These are phyloP conservation scores for Clarias platycephalus DNA, from an alignment of 2,797 vertebrate genomes.

Conservation along the genomic window DNA sequence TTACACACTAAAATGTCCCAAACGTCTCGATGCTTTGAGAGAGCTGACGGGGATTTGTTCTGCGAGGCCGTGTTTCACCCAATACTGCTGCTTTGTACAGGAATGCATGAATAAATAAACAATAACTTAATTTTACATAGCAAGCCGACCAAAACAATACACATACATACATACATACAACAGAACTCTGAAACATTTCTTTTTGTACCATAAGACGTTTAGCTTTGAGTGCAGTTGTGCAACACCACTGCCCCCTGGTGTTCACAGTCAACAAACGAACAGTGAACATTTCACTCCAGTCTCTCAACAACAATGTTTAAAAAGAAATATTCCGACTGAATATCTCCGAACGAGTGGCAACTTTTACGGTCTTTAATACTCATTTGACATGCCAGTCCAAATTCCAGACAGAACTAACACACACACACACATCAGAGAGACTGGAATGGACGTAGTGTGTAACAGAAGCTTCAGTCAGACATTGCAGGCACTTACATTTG, in stretches of 20 bases:
- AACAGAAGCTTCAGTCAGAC: constrained; percentile 39
- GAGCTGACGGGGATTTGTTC: not conserved
- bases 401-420: not conserved
- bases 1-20: not conserved
- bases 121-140: constrained; percentile 73
- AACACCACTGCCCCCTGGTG: constrained; percentile 65
- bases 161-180: constrained; percentile 32
- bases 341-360: not conserved
- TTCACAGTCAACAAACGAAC: constrained; percentile 55
- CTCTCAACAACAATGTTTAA: not conserved
- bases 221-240: constrained; percentile 43
- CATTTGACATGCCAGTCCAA: not conserved
- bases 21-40: not conserved
- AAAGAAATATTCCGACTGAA: not conserved
- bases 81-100: constrained; percentile 44
- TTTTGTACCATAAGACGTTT: constrained; percentile 68
- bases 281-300: constrained; percentile 43
- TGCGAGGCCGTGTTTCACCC: constrained; percentile 50
- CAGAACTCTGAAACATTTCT: constrained; percentile 47
- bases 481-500: constrained; percentile 53
- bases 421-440: not conserved
- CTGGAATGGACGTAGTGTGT: constrained; percentile 11
- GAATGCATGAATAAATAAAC: constrained; percentile 51
- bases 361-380: not conserved
- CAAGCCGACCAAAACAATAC: constrained; percentile 51